Evolutionary conservation across 1,140 invertebrate genomes (phyloP).

Genomic region (Drosophila micromelanica): DNA sequence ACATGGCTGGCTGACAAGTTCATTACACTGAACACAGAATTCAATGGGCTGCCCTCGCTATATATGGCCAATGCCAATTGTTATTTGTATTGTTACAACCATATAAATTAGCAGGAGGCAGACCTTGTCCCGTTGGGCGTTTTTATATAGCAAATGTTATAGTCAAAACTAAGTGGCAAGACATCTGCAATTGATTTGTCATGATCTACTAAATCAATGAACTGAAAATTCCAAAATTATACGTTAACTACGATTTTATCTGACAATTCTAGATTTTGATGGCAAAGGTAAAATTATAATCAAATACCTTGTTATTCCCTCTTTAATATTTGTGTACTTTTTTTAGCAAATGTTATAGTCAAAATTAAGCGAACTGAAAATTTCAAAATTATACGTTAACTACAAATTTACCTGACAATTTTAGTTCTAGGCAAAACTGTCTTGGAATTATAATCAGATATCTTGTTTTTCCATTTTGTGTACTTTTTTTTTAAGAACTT

Average conservation of each 20-base stretch:
- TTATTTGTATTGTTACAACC: constrained; percentile 51
- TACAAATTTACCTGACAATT: too few relatives aligned
- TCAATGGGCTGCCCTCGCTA: constrained; percentile 16
- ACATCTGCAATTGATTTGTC: constrained; percentile 39
- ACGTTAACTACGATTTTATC: background rate
- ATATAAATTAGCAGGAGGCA: constrained; percentile 20
- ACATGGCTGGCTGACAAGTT: constrained; percentile 78
- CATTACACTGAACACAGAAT: constrained; percentile 61
- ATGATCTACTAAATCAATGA: constrained; percentile 34
- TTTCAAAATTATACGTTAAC: too few relatives aligned
- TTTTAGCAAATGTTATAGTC: too few relatives aligned
- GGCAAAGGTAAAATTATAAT: background rate
- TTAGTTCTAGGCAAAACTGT: too few relatives aligned
- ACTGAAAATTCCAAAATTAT: constrained; percentile 8
- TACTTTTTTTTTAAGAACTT: constrained; percentile 1
- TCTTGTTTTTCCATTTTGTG: background rate
- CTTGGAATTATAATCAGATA: constrained; percentile 3
- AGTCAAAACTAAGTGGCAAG: constrained; percentile 31
- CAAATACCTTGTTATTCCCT: background rate
- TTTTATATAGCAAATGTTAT: constrained; percentile 6
- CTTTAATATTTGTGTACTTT: background rate
- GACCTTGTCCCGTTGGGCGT: constrained; percentile 19
- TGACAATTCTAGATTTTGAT: too few relatives aligned
- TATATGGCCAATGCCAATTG: constrained; percentile 51
- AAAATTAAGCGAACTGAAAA: too few relatives aligned